Evolutionary conservation across 2,113 vertebrate genomes (phyloP).

Genomic region (Eurystomus gularis): DNA sequence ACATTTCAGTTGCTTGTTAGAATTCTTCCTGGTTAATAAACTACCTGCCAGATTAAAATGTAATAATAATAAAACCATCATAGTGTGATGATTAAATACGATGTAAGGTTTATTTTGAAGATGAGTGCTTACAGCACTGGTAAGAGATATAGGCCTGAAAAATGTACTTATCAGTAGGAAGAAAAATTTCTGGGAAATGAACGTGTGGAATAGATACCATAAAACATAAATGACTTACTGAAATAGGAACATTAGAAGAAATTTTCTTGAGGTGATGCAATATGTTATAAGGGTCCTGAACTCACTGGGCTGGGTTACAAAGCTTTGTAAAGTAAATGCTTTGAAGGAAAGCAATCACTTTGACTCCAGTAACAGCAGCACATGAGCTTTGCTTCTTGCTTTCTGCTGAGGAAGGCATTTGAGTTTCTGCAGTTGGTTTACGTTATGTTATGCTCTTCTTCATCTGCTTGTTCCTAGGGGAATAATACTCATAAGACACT

Average conservation of each 20-base stretch:
- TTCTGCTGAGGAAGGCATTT: not conserved
- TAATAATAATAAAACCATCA: not conserved
- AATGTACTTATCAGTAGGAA: not conserved
- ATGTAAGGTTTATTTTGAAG: not conserved
- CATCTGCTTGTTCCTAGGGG: not conserved
- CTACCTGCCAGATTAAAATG: not conserved
- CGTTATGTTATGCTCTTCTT: not conserved
- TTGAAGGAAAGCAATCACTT: not conserved
- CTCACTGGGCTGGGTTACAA: not conserved
- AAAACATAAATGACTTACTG: not conserved
- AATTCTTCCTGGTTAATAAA: not conserved
- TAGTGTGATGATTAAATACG: not conserved
- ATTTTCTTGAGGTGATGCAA: not conserved
- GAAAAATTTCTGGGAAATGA: not conserved
- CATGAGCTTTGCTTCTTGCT: not conserved
- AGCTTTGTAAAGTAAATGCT: not conserved
- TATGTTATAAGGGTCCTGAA: not conserved
- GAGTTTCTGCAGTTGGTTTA: not conserved
- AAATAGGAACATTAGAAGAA: not conserved
- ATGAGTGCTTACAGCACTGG: not conserved
- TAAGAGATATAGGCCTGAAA: not conserved
- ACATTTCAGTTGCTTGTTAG: not conserved
- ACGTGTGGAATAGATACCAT: not conserved
- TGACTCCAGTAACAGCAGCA: not conserved
- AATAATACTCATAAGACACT: not conserved